phyloP scores from a whole-genome alignment of 2,888 invertebrate genomes.

The Adela reaumurella region DNA sequence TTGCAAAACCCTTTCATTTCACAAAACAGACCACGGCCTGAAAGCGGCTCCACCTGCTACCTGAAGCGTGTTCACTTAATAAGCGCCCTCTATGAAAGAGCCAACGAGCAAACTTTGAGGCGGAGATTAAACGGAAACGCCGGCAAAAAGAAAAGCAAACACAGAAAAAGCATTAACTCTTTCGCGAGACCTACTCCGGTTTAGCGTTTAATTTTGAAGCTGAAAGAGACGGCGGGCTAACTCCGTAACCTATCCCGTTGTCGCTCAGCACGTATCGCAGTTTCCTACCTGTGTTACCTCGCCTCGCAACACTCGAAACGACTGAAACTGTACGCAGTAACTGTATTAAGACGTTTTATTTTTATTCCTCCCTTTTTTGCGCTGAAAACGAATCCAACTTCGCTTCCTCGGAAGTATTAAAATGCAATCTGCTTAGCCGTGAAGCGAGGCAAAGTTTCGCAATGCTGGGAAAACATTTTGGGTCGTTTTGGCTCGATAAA shows the following conservation, averaged over 20 bases:
- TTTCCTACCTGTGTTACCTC: neutral
- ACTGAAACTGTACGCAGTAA: neutral
- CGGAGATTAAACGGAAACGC: slow-evolving; percentile 9
- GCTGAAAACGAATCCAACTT: neutral
- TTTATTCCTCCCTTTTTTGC: neutral
- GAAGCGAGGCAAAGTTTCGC: neutral
- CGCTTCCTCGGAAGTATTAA: neutral
- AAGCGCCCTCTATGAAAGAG: neutral
- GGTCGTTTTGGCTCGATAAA: neutral
- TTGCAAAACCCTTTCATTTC: neutral
- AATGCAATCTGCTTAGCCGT: neutral
- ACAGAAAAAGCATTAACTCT: slow-evolving; percentile 45
- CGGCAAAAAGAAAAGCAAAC: slow-evolving; percentile 33
- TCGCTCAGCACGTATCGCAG: neutral
- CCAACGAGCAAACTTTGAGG: slow-evolving; percentile 6
- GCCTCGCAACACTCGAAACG: too few relatives aligned
- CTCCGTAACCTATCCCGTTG: too few relatives aligned
- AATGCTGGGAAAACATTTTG: neutral
- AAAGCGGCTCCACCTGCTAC: neutral
- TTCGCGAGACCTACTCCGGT: slow-evolving; percentile 13
- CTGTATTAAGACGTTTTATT: neutral
- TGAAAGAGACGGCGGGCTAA: neutral
- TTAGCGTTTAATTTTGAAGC: slow-evolving; percentile 8
- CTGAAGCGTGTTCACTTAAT: neutral
- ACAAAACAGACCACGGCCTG: neutral